Base-by-base conservation (phyloP, 1,140 invertebrate species). In the Papilio xuthus region DNA sequence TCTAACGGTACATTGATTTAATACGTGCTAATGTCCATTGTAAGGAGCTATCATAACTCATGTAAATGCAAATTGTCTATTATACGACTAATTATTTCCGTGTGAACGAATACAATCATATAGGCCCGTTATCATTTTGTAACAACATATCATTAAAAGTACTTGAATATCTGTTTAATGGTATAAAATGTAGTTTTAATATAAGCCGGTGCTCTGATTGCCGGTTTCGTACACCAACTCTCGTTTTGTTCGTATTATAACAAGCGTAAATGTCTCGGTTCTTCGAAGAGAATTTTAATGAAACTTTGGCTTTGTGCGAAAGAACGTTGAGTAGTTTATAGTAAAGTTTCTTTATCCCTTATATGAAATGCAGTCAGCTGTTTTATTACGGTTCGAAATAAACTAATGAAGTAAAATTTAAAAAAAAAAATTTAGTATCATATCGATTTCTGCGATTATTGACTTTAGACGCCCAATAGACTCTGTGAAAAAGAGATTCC, bases 41-140 rank as follows among this genome's bases (percentile, higher is more conserved):
- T 76, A 41, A 76, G 32, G 10, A 41, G 50, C 28, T 60, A 76
- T 76, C 74, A 76, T 76, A 76, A 63, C 7, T 76, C 74, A 41
- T 76, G 32, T 76, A 60, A 60, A 76, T 76, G 74, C 74, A 76
- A 63, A 76, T 63, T 23, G 26, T 23, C 28, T 76, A 75, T 76
- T 76, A 63, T 60, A 44, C 53, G 53, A 20, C 53, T 81, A 83
- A 83, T 83, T 81, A 81, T 82, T 79, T 84, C 81, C 81, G 79
- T 84, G 83, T 81, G 80, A 84, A 84, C 69, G 74, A 78, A 77
- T 80, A 78, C 75, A 37, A 23, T 77, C 44, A 69, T 75, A 78
- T 41, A 78, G 70, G 77, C 53, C 77, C 37, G 77, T 73, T 50
- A 78, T 80, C 75, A 67, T 82, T 76, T 77, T 79, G 20, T 72